Conservation (phyloP, 2,888 invertebrate species). For the Folsomia candida region DNA sequence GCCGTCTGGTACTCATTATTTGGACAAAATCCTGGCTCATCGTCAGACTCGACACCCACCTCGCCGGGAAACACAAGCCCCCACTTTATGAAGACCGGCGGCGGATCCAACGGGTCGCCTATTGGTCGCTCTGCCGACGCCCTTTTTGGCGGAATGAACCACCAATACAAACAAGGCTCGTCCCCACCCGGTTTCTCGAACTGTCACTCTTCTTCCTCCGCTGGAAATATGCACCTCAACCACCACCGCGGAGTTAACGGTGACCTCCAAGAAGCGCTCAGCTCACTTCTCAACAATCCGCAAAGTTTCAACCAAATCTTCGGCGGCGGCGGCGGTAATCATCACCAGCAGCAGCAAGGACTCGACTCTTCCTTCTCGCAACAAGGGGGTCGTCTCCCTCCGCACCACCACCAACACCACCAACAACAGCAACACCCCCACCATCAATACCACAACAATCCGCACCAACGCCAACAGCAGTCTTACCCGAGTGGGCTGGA, state of each 20-base stretch:
- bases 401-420: constrained; percentile 6
- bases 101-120: constrained; percentile 45
- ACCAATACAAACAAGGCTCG: constrained; percentile 20
- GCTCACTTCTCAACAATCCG: constrained; percentile 53
- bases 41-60: constrained; percentile 42
- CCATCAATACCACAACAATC: constrained; percentile 20
- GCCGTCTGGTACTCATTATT: constrained; percentile 50
- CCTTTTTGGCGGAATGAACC: constrained; percentile 40
- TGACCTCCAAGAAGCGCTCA: constrained; percentile 53
- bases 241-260: constrained; percentile 44
- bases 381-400: constrained; percentile 2
- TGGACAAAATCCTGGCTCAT: constrained; percentile 40
- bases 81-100: constrained; percentile 49
- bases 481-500: constrained; percentile 27
- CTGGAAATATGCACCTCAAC: constrained; percentile 26
- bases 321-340: constrained; percentile 45
- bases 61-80: constrained; percentile 49
- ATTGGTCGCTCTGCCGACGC: constrained; percentile 41
- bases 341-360: constrained; percentile 27
- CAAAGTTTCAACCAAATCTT: constrained; percentile 54
- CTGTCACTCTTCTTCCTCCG: constrained; percentile 31
- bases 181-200: constrained; percentile 48
- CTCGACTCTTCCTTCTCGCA: neutral
- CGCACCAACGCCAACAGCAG: constrained; percentile 35
- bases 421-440: neutral